These are phyloP conservation scores for Cotesia typhae DNA, from an alignment of 1,140 invertebrate genomes.

Conservation along the genomic window DNA sequence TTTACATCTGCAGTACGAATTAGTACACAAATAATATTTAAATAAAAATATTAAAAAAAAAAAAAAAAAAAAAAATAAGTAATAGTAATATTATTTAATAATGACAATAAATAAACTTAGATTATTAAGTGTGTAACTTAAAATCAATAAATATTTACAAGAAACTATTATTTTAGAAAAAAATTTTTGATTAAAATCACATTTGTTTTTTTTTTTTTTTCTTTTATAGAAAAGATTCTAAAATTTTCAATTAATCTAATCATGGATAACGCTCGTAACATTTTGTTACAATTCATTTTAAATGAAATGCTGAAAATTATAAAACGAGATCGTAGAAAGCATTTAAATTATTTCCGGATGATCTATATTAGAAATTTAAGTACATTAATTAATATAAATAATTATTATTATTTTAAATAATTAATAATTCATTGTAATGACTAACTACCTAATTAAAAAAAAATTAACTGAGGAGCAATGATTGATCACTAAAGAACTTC, in stretches of 20 bases:
- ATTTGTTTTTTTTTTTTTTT: no score
- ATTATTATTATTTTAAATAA: neutral
- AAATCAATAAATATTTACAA: no score
- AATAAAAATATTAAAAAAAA: slow-evolving; percentile 1
- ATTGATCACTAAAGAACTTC: slow-evolving; percentile 54
- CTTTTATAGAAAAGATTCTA: no score
- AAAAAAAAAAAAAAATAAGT: no score
- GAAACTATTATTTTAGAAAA: no score
- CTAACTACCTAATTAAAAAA: no score
- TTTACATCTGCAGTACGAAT: neutral
- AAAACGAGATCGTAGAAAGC: slow-evolving; percentile 4
- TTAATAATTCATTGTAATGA: neutral
- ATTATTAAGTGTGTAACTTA: no score
- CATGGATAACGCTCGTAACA: no score
- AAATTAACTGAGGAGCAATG: no score
- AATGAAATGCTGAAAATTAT: neutral
- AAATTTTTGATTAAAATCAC: no score
- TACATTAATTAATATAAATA: slow-evolving; percentile 39
- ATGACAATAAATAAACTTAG: no score
- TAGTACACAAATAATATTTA: neutral
- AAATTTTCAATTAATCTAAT: no score
- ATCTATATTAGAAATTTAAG: slow-evolving; percentile 43
- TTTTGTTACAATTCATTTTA: neutral
- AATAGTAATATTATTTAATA: neutral
- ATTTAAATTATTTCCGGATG: slow-evolving; percentile 29